phyloP scores from a whole-genome alignment of 2,888 invertebrate genomes.

The Lymantria monacha region DNA sequence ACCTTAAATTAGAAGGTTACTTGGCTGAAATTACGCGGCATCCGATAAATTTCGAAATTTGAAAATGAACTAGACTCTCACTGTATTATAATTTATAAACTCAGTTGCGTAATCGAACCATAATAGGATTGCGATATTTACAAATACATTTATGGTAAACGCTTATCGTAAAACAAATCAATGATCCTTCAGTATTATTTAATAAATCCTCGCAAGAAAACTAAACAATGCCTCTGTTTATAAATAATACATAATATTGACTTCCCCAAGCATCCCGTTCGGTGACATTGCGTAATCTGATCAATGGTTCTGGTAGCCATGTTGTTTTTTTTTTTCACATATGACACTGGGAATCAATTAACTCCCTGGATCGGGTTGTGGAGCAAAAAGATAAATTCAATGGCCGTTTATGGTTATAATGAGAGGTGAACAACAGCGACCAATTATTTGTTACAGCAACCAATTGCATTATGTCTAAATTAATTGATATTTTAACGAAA shows the following conservation, averaged over 20 bases:
- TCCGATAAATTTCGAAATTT: conserved; percentile 52
- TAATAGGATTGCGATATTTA: conserved; percentile 30
- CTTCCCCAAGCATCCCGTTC: conserved; percentile 70
- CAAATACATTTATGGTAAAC: conserved; percentile 17
- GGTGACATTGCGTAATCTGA: conserved; percentile 77
- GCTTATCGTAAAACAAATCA: conserved; percentile 20
- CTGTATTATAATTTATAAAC: background rate
- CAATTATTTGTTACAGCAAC: too few species aligned
- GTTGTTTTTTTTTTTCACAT: conserved; percentile 49
- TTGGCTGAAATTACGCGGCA: conserved; percentile 45
- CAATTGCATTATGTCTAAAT: background rate
- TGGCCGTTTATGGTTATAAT: conserved; percentile 49
- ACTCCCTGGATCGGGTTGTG: conserved; percentile 53
- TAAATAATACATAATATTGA: conserved; percentile 68
- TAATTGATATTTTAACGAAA: background rate
- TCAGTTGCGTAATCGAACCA: conserved; percentile 21
- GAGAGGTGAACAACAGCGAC: conserved; percentile 27
- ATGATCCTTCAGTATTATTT: conserved; percentile 25
- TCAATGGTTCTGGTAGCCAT: conserved; percentile 71
- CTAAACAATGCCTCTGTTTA: conserved; percentile 35
- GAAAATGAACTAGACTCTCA: conserved; percentile 26
- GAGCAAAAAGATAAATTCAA: conserved; percentile 51
- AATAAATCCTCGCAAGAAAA: conserved; percentile 39
- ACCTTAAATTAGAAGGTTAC: conserved; percentile 65
- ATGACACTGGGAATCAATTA: conserved; percentile 67